phyloP scores from a whole-genome alignment of 2,888 invertebrate species.

The Lasioglossum zephyrum region DNA sequence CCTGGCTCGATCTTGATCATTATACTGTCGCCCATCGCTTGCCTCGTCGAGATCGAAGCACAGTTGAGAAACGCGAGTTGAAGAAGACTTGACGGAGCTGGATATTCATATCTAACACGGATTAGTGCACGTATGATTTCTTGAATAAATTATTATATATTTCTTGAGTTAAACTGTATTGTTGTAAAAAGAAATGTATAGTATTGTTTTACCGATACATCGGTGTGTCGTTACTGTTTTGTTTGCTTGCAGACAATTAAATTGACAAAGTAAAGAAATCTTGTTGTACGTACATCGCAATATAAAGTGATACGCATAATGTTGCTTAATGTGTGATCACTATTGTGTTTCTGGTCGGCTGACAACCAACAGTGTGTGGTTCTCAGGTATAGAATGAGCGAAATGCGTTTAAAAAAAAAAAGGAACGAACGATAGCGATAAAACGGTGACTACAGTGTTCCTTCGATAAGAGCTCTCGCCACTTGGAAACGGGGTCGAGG shows the following conservation, averaged over 20 bases:
- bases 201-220: neutral
- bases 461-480: neutral
- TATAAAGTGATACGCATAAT: neutral
- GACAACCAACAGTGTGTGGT: neutral
- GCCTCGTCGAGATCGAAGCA: neutral
- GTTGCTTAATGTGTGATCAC: neutral
- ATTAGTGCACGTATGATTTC: neutral
- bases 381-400: neutral
- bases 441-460: neutral
- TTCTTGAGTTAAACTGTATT: neutral
- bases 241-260: neutral
- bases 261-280: neutral
- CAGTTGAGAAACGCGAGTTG: neutral
- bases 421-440: neutral
- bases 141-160: neutral
- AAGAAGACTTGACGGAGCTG: conserved; percentile 28
- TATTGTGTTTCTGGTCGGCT: neutral
- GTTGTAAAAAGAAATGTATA: neutral
- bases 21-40: neutral
- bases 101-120: neutral
- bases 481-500: neutral
- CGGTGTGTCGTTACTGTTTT: neutral
- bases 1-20: neutral
- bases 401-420: neutral
- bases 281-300: neutral